phyloP scores from a whole-genome alignment of 2,888 invertebrate species.

The Nymphalis c-album region DNA sequence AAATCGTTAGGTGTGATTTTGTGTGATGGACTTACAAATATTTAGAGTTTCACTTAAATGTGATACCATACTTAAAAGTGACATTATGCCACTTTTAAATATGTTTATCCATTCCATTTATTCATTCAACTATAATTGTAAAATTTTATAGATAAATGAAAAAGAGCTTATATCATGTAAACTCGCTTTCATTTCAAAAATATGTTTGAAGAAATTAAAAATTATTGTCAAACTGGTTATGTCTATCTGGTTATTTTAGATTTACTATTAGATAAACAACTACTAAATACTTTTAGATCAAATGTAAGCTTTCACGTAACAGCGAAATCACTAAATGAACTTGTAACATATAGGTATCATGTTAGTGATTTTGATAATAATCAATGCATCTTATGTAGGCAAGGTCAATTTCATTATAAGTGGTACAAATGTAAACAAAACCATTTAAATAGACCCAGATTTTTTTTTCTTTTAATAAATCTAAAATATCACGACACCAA shows the following conservation, averaged over 20 bases:
- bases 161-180: slow-evolving; percentile 24
- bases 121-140: neutral
- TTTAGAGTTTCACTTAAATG: neutral
- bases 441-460: too few species aligned
- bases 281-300: neutral
- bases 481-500: too few species aligned
- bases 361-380: neutral
- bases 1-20: neutral
- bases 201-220: slow-evolving; percentile 1
- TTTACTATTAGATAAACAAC: neutral
- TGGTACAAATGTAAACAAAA: neutral
- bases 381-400: neutral
- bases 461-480: too few species aligned
- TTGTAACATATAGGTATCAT: neutral
- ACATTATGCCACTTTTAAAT: slow-evolving; percentile 2
- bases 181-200: slow-evolving; percentile 23
- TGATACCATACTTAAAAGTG: too few species aligned
- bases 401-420: neutral
- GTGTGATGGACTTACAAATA: slow-evolving; percentile 9
- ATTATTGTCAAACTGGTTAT: neutral
- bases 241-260: neutral
- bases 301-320: neutral
- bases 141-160: slow-evolving; percentile 16
- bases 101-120: slow-evolving; percentile 3
- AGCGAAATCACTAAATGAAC: too few species aligned